Conservation (phyloP, 2,113 vertebrate species). For the Chaenocephalus aceratus region DNA sequence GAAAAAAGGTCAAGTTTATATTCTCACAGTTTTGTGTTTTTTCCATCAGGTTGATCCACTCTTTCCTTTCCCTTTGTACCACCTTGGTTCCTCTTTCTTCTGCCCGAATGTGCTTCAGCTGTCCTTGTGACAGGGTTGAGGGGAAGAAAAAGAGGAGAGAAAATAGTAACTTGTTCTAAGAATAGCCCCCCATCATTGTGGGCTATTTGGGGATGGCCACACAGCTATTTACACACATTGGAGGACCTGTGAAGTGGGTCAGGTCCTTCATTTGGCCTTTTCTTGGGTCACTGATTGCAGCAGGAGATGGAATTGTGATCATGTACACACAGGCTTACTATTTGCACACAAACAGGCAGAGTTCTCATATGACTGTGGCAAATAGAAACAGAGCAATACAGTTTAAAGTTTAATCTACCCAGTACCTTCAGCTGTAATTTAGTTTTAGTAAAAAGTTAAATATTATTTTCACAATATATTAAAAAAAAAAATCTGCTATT, state of each 20-base stretch:
- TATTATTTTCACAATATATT: too few species aligned
- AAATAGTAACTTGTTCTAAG: conserved; percentile 60
- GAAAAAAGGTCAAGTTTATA: too few species aligned
- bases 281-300: conserved; percentile 63
- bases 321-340: not conserved
- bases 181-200: conserved; percentile 64
- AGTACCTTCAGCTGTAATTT: not conserved
- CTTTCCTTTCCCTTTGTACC: conserved; percentile 6
- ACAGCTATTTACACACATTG: conserved; percentile 53
- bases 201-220: conserved; percentile 31
- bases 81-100: conserved; percentile 8
- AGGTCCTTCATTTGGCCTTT: conserved; percentile 45
- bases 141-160: conserved; percentile 1
- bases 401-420: not conserved
- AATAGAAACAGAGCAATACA: not conserved
- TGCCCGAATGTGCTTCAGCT: conserved; percentile 9
- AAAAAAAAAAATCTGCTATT: too few species aligned
- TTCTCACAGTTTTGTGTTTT: too few species aligned
- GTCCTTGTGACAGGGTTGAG: conserved; percentile 51
- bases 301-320: conserved; percentile 37
- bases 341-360: not conserved
- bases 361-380: not conserved
- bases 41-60: not conserved
- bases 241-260: conserved; percentile 54
- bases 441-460: not conserved